phyloP scores from a whole-genome alignment of 92 coral and sea anemone genomes.

The Isaurus tuberculatus region DNA sequence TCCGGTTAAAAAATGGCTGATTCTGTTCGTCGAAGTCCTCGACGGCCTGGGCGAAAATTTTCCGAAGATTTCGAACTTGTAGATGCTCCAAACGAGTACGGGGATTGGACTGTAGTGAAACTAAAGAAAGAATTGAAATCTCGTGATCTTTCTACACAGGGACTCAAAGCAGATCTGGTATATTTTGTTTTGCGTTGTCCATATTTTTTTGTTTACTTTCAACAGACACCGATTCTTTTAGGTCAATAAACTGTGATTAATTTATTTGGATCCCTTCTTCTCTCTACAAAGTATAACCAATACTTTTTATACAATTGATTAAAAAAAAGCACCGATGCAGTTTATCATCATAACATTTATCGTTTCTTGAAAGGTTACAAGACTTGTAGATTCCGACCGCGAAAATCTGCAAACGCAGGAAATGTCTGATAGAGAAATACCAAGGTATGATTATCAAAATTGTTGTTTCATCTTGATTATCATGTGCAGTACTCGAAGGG shows the following conservation, averaged over 20 bases:
- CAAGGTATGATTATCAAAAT: slow-evolving; percentile 15
- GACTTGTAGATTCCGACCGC: slow-evolving; percentile 50
- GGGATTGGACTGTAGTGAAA: slow-evolving; percentile 80
- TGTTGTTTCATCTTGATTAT: too few species aligned
- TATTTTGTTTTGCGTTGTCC: neutral
- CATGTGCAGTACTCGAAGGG: too few species aligned
- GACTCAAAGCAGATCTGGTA: slow-evolving; percentile 94
- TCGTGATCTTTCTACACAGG: slow-evolving; percentile 67
- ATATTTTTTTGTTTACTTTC: neutral
- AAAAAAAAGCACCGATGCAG: too few species aligned
- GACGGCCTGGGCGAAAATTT: slow-evolving; percentile 74
- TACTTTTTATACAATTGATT: too few species aligned
- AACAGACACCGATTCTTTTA: neutral
- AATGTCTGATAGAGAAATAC: slow-evolving; percentile 5
- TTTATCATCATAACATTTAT: too few species aligned
- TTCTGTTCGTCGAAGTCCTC: slow-evolving; percentile 72
- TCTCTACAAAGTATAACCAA: too few species aligned
- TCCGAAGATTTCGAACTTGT: slow-evolving; percentile 70
- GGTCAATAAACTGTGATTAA: slow-evolving; percentile 1
- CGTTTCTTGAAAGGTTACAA: slow-evolving; percentile 34
- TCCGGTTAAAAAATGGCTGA: slow-evolving; percentile 69
- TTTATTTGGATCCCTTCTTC: too few species aligned
- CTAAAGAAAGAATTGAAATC: slow-evolving; percentile 76
- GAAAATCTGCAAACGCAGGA: slow-evolving; percentile 31
- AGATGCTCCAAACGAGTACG: slow-evolving; percentile 43